A percentile compares a stretch with the other conserved stretches of the same genome.
phyloP scores from a whole-genome alignment of 2,797 vertebrate species.

The Xiphophorus birchmanni region DNA sequence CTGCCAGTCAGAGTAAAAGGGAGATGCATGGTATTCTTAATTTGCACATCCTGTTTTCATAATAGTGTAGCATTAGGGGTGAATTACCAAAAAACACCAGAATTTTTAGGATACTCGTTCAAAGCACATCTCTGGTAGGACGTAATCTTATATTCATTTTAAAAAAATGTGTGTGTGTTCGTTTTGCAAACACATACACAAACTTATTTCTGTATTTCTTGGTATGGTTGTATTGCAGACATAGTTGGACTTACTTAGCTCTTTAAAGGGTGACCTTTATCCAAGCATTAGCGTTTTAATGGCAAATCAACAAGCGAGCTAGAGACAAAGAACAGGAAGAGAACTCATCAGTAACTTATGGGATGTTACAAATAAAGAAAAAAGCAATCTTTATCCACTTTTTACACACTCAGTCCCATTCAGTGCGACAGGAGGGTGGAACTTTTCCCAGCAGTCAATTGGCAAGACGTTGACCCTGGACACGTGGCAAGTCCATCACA shows the following conservation, averaged over 20 bases:
- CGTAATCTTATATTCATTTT: background rate
- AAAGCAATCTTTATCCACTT: background rate
- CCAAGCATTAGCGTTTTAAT: background rate
- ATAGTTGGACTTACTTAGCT: background rate
- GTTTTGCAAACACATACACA: background rate
- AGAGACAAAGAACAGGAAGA: background rate
- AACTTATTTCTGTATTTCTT: background rate
- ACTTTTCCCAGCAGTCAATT: background rate
- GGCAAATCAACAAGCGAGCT: background rate
- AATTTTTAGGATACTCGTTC: background rate
- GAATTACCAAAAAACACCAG: background rate
- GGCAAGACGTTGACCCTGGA: background rate
- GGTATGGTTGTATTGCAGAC: background rate
- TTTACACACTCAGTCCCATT: background rate
- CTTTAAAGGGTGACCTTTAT: background rate
- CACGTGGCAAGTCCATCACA: background rate
- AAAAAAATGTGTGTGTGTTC: background rate
- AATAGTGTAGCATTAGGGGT: background rate
- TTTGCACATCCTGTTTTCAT: background rate
- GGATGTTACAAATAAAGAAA: background rate
- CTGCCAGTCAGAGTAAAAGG: conserved; percentile 3
- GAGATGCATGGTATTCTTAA: background rate
- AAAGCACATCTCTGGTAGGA: background rate
- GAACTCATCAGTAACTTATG: background rate
- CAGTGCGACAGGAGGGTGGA: background rate